These are phyloP conservation scores for Standfussiana lucernea DNA, from an alignment of 2,888 invertebrate species.

Conservation along the genomic window DNA sequence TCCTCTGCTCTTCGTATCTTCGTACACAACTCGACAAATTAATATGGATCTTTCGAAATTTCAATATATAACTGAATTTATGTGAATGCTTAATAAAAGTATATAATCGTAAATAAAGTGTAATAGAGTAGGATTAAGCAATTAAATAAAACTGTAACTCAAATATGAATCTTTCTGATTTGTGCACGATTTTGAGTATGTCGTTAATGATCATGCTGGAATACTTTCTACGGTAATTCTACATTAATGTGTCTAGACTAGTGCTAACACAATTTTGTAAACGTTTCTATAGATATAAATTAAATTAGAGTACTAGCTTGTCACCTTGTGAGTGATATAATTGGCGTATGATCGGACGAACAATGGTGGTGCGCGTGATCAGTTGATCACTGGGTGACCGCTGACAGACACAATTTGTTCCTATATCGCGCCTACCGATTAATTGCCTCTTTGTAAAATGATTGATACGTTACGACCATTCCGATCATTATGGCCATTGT, in stretches of 20 bases:
- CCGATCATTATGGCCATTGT: constrained; percentile 55
- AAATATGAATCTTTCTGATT: constrained; percentile 23
- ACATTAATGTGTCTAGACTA: constrained; percentile 18
- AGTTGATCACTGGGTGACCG: constrained; percentile 51
- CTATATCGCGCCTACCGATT: constrained; percentile 67
- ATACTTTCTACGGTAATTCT: constrained; percentile 41
- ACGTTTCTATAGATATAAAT: neutral
- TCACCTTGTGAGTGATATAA: constrained; percentile 33
- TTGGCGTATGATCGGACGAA: constrained; percentile 33
- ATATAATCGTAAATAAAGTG: constrained; percentile 24
- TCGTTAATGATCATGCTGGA: constrained; percentile 19
- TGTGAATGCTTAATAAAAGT: constrained; percentile 34
- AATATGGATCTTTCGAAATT: constrained; percentile 27
- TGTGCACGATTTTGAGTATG: constrained; percentile 6
- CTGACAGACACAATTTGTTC: constrained; percentile 67
- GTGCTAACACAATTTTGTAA: constrained; percentile 4
- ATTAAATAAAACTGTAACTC: constrained; percentile 35
- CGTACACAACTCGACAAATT: constrained; percentile 22
- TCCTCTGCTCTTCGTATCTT: constrained; percentile 14
- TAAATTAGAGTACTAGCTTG: neutral
- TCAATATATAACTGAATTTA: constrained; percentile 37
- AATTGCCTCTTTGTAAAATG: constrained; percentile 69
- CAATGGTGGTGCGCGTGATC: constrained; percentile 67
- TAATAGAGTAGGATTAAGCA: constrained; percentile 27
- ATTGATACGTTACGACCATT: constrained; percentile 68